Conservation (phyloP, 2,888 invertebrate genomes). For the Ashinkailepas kermadecensis region DNA sequence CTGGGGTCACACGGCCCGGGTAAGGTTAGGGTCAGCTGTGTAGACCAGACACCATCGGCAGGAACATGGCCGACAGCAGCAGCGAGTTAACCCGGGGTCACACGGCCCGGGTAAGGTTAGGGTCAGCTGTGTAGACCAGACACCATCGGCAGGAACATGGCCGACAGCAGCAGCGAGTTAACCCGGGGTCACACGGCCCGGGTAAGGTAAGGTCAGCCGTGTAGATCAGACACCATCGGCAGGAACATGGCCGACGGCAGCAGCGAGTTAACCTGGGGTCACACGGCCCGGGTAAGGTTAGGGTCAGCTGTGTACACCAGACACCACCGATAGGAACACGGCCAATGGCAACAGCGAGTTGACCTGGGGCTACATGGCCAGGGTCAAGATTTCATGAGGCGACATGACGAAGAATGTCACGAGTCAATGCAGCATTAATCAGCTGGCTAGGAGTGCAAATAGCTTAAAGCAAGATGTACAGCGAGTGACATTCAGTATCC, state of each 20-base stretch:
- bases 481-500: too few species aligned
- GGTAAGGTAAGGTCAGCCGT: conserved; percentile 45
- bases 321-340: too few species aligned
- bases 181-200: too few species aligned
- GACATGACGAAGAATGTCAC: too few species aligned
- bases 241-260: conserved; percentile 70
- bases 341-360: too few species aligned
- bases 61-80: not conserved
- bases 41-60: conserved; percentile 43
- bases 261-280: conserved; percentile 52
- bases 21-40: conserved; percentile 52
- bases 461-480: too few species aligned
- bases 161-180: not conserved
- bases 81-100: not conserved
- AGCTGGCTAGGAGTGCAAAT: too few species aligned
- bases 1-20: conserved; percentile 26
- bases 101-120: conserved; percentile 41
- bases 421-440: too few species aligned
- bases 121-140: conserved; percentile 55
- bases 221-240: conserved; percentile 57
- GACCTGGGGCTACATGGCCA: too few species aligned
- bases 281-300: conserved; percentile 41
- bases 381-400: too few species aligned
- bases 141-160: conserved; percentile 35
- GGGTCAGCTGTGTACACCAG: conserved; percentile 54